Percentiles rank a stretch among this genome's conserved stretches.
These are phyloP conservation scores for Charadrius vociferus DNA, from an alignment of 2,113 vertebrate genomes.

Conservation along the genomic window DNA sequence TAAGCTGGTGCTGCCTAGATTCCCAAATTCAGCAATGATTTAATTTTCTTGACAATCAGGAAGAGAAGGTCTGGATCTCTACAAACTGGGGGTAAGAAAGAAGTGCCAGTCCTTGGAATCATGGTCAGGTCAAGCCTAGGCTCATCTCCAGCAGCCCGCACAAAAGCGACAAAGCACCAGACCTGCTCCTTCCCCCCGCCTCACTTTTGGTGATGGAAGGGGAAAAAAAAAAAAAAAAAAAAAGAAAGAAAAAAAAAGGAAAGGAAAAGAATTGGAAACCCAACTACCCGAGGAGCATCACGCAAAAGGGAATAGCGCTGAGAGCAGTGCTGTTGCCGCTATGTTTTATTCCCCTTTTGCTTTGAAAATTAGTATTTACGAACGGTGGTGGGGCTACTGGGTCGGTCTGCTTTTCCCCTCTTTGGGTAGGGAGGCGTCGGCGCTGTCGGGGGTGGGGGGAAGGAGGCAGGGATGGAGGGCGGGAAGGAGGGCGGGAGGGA, in stretches of 20 bases:
- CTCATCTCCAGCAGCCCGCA: slow-evolving; percentile 77
- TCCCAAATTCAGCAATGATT: slow-evolving; percentile 73
- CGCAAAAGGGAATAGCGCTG: slow-evolving; percentile 50
- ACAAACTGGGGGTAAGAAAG: slow-evolving; percentile 74
- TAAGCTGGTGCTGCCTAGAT: slow-evolving; percentile 77
- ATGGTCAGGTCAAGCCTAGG: slow-evolving; percentile 83
- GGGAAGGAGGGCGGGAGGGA: not conserved
- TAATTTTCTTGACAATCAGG: slow-evolving; percentile 77
- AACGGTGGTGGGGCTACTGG: not conserved
- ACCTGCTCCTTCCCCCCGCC: slow-evolving; percentile 39
- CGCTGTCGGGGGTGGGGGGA: not conserved
- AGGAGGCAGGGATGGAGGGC: not conserved
- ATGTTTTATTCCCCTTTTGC: slow-evolving; percentile 64
- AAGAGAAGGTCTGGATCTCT: slow-evolving; percentile 74
- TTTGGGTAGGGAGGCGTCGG: not conserved
- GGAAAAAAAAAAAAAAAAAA: not conserved
- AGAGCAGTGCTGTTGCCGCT: slow-evolving; percentile 43
- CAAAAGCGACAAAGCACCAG: slow-evolving; percentile 70
- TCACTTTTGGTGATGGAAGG: slow-evolving; percentile 24
- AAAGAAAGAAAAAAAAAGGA: not conserved
- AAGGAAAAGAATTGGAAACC: not conserved
- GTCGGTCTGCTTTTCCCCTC: not conserved
- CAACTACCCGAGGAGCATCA: slow-evolving; percentile 68
- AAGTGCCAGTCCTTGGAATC: slow-evolving; percentile 84
- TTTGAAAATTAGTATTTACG: slow-evolving; percentile 52